Evolutionary conservation across 2,113 vertebrate species (phyloP), one percentile per base, ranked within the genome.

Genomic region (Percina caprodes): DNA sequence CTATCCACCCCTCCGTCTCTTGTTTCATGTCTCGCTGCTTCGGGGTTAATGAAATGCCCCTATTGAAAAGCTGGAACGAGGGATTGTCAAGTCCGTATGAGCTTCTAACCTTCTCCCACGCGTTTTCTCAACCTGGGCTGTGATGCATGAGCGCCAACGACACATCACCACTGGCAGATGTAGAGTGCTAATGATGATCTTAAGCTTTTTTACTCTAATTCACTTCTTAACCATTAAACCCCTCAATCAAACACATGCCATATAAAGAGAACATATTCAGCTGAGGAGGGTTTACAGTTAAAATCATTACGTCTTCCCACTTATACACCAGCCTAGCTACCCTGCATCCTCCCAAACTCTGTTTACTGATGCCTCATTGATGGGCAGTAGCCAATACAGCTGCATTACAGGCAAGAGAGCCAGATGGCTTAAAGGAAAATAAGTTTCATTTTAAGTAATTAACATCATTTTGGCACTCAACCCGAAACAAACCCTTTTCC

Each of bases 1-100:
- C 63, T 5, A 60, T 63, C 69, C 69, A 69, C 74, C 59, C 71
- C 42, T 83, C 77, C 39, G 3, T 55, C 86, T 80, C 58, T 83
- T 30, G 54, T 83, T 80, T 88, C 76, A 85, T 80, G 83, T 86
- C 69, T 89, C 77, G 68, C 67, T 86, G 87, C 85, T 61, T 69
- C 0, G 71, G 77, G 89, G 92, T 89, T 92, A 93, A 93, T 94
- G 90, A 93, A 92, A 90, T 85, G 79, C 58, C 76, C 69, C 70
- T 19, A 42, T 75, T 88, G 86, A 83, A 83, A 78, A 80, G 75
- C 46, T 14, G 18, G 67, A 88, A 83, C 54, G 58, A 77, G 69
- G 45, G 74, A 67, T 92, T 77, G 77, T 91, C 80, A 75, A 90
- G 73, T 79, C 69, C 71, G 30, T 69, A 54, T 51, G 46, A 75